These are phyloP conservation scores for Paratilapia polleni DNA, from an alignment of 2,113 vertebrate genomes.

Conservation along the genomic window DNA sequence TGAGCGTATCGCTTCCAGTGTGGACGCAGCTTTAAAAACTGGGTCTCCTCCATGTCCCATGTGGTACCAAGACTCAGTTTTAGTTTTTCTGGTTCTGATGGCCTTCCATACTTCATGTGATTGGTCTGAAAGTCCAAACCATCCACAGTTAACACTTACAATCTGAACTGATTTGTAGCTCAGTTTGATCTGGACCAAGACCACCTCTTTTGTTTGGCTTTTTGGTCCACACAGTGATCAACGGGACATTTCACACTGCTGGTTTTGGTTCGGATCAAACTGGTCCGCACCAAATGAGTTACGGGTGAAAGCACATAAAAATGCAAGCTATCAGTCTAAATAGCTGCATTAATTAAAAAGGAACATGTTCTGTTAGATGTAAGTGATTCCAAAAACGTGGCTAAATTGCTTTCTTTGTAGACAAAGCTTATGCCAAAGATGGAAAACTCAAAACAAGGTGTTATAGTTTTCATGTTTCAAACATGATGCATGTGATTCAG, in stretches of 20 bases:
- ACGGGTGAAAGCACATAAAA: not conserved
- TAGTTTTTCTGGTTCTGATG: not conserved
- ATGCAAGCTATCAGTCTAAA: not conserved
- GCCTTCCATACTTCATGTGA: not conserved
- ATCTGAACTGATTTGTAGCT: not conserved
- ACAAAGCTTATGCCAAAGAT: not conserved
- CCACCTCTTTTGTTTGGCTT: not conserved
- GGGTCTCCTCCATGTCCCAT: not conserved
- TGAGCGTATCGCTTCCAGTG: no score
- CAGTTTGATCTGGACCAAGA: not conserved
- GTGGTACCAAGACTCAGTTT: not conserved
- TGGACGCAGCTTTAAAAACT: not conserved
- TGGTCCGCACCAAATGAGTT: no score
- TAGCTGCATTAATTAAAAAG: not conserved
- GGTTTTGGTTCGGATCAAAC: not conserved
- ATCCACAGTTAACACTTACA: not conserved
- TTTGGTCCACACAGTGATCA: not conserved
- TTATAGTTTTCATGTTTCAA: not conserved
- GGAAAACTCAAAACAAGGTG: no score
- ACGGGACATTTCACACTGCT: not conserved
- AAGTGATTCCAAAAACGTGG: not conserved
- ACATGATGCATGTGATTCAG: not conserved
- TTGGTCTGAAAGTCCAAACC: not conserved
- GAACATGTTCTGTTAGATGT: not conserved
- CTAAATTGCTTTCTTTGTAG: not conserved